A percentile compares a stretch with the other conserved stretches of the same genome.
phyloP scores from a whole-genome alignment of 2,888 invertebrate genomes.

The Ptilodon capucinus region DNA sequence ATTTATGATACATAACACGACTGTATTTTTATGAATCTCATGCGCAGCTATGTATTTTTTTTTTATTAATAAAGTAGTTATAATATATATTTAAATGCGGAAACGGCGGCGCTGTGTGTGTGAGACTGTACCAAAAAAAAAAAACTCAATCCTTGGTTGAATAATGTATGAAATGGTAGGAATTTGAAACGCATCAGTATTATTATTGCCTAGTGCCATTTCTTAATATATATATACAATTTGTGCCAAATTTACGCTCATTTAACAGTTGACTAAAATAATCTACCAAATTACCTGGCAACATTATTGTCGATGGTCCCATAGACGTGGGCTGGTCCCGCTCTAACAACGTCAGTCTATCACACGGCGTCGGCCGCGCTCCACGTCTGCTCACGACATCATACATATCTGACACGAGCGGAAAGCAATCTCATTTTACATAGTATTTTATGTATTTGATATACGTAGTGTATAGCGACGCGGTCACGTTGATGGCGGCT shows the following conservation, averaged over 20 bases:
- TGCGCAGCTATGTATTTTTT: constrained; percentile 56
- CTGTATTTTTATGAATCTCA: constrained; percentile 57
- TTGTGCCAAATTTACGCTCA: constrained; percentile 48
- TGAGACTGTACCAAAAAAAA: constrained; percentile 30
- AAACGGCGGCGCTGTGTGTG: constrained; percentile 40
- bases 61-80: constrained; percentile 32
- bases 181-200: constrained; percentile 31
- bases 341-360: constrained; percentile 16
- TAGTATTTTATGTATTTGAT: constrained; percentile 58
- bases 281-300: background rate
- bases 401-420: constrained; percentile 74
- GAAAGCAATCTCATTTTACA: constrained; percentile 75
- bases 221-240: constrained; percentile 21
- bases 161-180: constrained; percentile 22
- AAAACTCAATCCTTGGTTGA: constrained; percentile 8
- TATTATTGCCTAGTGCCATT: constrained; percentile 45
- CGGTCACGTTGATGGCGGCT: constrained; percentile 23
- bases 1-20: constrained; percentile 30
- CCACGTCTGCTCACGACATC: constrained; percentile 55
- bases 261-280: constrained; percentile 33
- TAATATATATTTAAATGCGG: constrained; percentile 30
- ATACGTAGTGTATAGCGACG: constrained; percentile 49
- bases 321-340: background rate
- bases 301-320: background rate
- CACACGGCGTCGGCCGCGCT: constrained; percentile 51